Evolutionary conservation across 2,797 vertebrate genomes (phyloP).

Genomic region (Megaceryle alcyon): DNA sequence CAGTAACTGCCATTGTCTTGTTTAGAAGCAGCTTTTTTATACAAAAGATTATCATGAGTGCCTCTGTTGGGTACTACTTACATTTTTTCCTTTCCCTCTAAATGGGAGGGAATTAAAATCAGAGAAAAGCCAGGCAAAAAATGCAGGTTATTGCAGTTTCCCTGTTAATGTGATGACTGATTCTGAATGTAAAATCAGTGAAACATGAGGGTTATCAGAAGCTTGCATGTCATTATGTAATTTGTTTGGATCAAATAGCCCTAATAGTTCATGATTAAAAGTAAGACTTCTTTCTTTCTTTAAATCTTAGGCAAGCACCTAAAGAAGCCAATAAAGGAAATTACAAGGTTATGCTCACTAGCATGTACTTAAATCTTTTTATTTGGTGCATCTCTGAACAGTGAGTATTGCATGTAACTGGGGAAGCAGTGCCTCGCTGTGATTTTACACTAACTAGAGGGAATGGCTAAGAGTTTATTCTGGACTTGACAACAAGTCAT

Average conservation of each 20-base stretch:
- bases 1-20: neutral
- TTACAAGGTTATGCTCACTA: neutral
- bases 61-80: neutral
- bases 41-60: neutral
- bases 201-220: neutral
- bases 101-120: neutral
- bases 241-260: neutral
- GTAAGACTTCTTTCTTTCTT: neutral
- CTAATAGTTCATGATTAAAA: neutral
- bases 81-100: neutral
- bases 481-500: neutral
- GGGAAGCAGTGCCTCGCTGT: neutral
- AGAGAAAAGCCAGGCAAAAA: neutral
- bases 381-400: neutral
- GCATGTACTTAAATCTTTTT: neutral
- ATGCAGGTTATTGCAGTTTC: neutral
- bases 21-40: neutral
- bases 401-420: neutral
- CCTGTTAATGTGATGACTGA: neutral
- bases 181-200: neutral
- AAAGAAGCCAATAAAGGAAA: neutral
- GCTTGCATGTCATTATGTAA: neutral
- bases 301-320: conserved; percentile 9
- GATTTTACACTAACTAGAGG: neutral
- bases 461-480: neutral